Percentiles rank a stretch among this genome's conserved stretches.
Evolutionary conservation across 2,797 vertebrate genomes (phyloP).

Genomic region (Pseudocheirus occidentalis): DNA sequence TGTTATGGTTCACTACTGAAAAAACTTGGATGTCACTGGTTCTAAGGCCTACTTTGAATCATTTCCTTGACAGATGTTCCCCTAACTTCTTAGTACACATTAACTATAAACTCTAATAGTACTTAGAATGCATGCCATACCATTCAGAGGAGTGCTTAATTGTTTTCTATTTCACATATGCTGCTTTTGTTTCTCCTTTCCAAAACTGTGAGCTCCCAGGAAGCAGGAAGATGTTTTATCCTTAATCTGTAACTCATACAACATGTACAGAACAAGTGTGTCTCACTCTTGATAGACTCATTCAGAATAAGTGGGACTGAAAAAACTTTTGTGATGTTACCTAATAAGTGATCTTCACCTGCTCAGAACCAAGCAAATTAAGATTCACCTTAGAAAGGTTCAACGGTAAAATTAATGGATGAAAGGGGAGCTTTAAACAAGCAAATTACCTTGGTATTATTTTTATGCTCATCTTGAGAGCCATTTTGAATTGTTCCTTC

Average conservation of each 20-base stretch:
- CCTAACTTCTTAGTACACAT: not conserved
- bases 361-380: constrained; percentile 53
- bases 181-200: not conserved
- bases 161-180: not conserved
- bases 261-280: not conserved
- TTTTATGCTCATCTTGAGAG: constrained; percentile 91
- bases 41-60: not conserved
- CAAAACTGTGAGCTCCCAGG: not conserved
- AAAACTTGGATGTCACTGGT: not conserved
- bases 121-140: not conserved
- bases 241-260: not conserved
- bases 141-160: not conserved
- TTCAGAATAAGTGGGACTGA: not conserved
- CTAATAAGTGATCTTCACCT: constrained; percentile 24
- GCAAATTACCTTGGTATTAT: constrained; percentile 86
- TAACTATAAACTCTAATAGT: not conserved
- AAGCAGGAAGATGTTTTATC: not conserved
- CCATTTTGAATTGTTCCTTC: constrained; percentile 89
- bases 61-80: not conserved
- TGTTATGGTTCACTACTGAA: not conserved
- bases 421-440: constrained; percentile 38
- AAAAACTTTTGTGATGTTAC: not conserved
- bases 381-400: constrained; percentile 54
- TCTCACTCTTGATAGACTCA: not conserved
- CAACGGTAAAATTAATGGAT: constrained; percentile 46